Evolutionary conservation across 2,888 invertebrate species (phyloP), one percentile per base, ranked within the genome.

Genomic region (Gastracanthus pulcherrimus): DNA sequence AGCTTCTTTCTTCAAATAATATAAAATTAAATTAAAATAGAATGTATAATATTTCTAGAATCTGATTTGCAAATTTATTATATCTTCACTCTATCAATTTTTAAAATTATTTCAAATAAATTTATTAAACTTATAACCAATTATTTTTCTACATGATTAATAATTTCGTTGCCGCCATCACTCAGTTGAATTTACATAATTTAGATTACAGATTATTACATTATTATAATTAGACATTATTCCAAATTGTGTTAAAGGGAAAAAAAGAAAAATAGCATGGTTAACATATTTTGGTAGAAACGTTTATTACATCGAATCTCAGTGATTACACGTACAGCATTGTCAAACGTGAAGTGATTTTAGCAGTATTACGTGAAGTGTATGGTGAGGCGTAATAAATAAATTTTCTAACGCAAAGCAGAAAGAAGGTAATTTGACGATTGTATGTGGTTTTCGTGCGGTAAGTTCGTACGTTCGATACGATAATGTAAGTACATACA

Each of bases 221-320:
- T n/a, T n/a, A n/a, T n/a, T n/a, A n/a, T n/a, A n/a, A n/a, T n/a
- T n/a, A n/a, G n/a, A n/a, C n/a, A n/a, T n/a, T n/a, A n/a, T n/a
- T n/a, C n/a, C n/a, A n/a, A n/a, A n/a, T n/a, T n/a, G n/a, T n/a
- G 26, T 11, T 48, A 2, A 26, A 55, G 11, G 11, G 2, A 55
- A 9, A 19, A 26, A 23, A 23, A 23, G 2, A 26, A 23, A 55
- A 55, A 23, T 23, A 26, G 11, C 0, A 26, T 9, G 26, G 23
- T 6, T 55, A 19, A 48, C 34, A 36, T 36, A n/a, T 74, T 76
- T 77, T 71, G 16, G 36, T 81, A 78, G 70, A 81, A 81, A 81
- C 74, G 69, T 81, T 81, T 81, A 81, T 77, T 78, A 78, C 77
- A 81, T 78, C 55, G 36, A 81, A 74, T 77, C 69, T 77, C 45